Conservation (phyloP, 1,140 invertebrate genomes). For the Oncopeltus fasciatus region DNA sequence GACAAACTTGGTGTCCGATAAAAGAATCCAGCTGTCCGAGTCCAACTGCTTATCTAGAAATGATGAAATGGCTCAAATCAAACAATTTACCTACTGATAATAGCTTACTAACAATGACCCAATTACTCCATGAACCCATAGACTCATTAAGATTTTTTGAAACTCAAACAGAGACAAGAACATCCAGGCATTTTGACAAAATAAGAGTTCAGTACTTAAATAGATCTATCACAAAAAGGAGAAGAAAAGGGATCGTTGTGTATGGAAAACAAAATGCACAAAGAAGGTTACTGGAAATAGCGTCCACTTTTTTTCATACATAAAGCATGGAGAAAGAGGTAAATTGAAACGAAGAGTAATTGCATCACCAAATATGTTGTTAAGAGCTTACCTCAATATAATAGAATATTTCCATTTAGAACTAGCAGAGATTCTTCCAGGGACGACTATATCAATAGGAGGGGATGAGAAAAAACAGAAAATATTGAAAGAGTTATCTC, state of each 20-base stretch:
- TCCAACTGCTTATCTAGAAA: neutral
- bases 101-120: neutral
- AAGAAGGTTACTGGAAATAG: neutral
- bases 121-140: neutral
- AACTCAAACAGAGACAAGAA: neutral
- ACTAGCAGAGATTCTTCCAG: neutral
- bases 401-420: neutral
- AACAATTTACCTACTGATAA: neutral
- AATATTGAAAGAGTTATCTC: neutral
- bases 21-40: neutral
- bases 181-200: too few species aligned
- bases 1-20: neutral
- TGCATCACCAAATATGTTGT: neutral
- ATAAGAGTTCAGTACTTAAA: neutral
- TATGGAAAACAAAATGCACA: neutral
- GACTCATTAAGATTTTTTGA: neutral
- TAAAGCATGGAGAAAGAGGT: slow-evolving; percentile 2
- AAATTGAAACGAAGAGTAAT: neutral
- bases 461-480: neutral
- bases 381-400: neutral
- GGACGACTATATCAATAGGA: neutral
- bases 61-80: neutral
- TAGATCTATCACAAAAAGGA: neutral
- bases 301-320: neutral
- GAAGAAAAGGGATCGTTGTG: neutral